Evolutionary conservation across 2,888 invertebrate genomes (phyloP).

Genomic region (Auanema freiburgensis): DNA sequence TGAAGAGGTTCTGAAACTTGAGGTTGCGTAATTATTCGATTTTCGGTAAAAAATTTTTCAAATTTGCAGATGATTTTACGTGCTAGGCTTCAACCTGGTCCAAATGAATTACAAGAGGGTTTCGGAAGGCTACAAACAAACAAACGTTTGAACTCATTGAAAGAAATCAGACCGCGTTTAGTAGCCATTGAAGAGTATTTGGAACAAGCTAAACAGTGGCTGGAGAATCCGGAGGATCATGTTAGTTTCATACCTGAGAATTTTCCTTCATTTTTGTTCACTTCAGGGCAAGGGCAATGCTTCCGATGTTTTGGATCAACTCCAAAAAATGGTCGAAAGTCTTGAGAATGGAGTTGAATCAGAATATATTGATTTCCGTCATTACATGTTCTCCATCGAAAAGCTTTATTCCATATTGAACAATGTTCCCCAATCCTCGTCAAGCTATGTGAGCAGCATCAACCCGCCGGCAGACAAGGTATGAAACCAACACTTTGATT

Average conservation of each 20-base stretch:
- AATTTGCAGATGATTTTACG: constrained; percentile 25
- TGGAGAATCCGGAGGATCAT: no score
- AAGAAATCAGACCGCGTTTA: constrained; percentile 17
- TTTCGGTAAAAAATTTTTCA: background rate
- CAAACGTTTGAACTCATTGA: constrained; percentile 19
- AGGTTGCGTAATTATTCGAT: constrained; percentile 12
- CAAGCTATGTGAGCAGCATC: constrained; percentile 10
- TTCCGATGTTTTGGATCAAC: constrained; percentile 15
- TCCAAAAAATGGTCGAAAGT: constrained; percentile 26
- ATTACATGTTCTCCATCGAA: constrained; percentile 33
- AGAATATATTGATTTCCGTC: constrained; percentile 32
- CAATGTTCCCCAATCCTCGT: constrained; percentile 6
- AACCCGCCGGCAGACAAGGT: constrained; percentile 8
- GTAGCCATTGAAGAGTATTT: constrained; percentile 5
- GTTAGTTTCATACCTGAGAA: no score
- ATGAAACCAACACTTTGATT: no score
- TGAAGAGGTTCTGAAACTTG: constrained; percentile 40
- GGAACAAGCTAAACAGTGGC: background rate
- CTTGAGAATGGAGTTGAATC: constrained; percentile 26
- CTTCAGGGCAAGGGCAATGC: constrained; percentile 12
- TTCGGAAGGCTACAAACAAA: constrained; percentile 17
- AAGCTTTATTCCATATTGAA: constrained; percentile 12
- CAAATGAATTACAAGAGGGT: constrained; percentile 21
- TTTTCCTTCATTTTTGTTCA: no score
- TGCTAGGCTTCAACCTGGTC: constrained; percentile 24